Percentiles rank a stretch among this genome's conserved stretches.
Evolutionary conservation across 2,888 invertebrate genomes (phyloP).

Genomic region (Steinernema hermaphroditum): DNA sequence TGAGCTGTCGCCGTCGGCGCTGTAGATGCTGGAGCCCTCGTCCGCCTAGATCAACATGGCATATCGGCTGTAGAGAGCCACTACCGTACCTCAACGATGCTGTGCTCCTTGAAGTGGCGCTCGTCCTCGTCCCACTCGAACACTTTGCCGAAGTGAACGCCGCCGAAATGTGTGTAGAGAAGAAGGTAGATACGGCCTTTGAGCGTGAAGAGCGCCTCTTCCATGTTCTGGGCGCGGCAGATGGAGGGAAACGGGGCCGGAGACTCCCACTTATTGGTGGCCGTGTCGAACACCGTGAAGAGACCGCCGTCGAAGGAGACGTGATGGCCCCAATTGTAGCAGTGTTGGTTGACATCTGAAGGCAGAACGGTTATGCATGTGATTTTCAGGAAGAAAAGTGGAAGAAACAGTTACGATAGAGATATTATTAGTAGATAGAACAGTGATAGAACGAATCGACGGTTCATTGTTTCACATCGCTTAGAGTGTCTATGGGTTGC

Average conservation of each 20-base stretch:
- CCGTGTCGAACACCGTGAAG: background rate
- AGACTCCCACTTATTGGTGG: background rate
- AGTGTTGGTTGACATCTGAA: constrained; percentile 10
- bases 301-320: constrained; percentile 14
- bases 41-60: background rate
- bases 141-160: constrained; percentile 13
- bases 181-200: background rate
- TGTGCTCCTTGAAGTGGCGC: constrained; percentile 9
- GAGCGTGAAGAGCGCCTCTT: background rate
- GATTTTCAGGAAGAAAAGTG: no score
- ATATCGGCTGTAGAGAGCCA: background rate
- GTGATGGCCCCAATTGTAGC: constrained; percentile 22
- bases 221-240: constrained; percentile 18
- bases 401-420: no score
- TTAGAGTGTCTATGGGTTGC: no score
- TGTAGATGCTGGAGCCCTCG: constrained; percentile 15
- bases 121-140: constrained; percentile 1
- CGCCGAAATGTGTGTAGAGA: constrained; percentile 19
- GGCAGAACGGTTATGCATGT: no score
- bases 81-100: constrained; percentile 2
- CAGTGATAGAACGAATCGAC: no score
- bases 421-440: no score
- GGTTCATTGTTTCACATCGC: no score
- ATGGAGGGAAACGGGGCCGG: constrained; percentile 2
- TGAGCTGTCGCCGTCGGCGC: constrained; percentile 18